Conservation (phyloP, 2,113 vertebrate genomes). For the Prionailurus viverrinus region DNA sequence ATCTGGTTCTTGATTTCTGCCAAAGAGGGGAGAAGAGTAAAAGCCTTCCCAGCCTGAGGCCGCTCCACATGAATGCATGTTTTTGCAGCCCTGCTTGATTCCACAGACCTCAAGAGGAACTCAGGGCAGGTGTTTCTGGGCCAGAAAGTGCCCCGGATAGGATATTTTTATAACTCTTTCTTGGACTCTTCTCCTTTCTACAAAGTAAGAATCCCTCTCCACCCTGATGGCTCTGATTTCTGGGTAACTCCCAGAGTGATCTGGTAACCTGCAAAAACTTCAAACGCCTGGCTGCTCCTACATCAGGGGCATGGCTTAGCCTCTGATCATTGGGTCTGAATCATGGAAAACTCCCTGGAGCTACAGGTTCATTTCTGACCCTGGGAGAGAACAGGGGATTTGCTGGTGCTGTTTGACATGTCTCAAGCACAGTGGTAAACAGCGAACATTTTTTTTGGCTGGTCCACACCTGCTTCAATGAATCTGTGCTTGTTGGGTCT, state of each 20-base stretch:
- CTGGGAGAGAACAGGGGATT: neutral
- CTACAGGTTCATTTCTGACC: neutral
- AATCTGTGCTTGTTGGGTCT: neutral
- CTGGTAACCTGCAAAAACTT: neutral
- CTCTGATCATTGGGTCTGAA: neutral
- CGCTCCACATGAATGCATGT: neutral
- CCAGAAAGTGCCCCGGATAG: neutral
- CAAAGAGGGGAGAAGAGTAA: neutral
- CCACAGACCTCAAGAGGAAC: neutral
- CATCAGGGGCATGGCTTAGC: neutral
- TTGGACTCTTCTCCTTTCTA: neutral
- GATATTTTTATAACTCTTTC: constrained; percentile 50
- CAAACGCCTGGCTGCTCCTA: neutral
- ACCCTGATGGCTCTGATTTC: neutral
- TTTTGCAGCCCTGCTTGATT: neutral
- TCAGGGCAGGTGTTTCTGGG: neutral
- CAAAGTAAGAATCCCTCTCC: neutral
- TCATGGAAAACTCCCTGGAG: neutral
- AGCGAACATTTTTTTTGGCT: neutral
- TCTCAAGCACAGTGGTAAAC: neutral
- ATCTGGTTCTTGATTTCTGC: constrained; percentile 63
- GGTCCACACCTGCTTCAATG: neutral
- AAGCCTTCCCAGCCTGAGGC: neutral
- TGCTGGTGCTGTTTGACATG: neutral
- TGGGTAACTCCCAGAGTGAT: neutral